phyloP scores from a whole-genome alignment of 2,797 vertebrate genomes.

The Peromyscus attwateri region DNA sequence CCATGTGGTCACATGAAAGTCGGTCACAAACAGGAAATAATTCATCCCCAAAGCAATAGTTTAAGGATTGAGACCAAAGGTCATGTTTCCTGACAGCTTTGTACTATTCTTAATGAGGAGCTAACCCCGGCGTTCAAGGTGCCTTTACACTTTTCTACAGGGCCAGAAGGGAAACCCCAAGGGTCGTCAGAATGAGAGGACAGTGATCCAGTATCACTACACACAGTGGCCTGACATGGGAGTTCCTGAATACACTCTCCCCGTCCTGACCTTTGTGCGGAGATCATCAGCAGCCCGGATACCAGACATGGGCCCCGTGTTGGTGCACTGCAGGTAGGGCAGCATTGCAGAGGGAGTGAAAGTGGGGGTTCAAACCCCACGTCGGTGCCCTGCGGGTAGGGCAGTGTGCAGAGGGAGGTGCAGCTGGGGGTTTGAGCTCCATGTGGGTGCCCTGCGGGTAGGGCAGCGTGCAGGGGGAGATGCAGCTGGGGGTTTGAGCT shows the following conservation, averaged over 20 bases:
- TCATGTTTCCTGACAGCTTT: neutral
- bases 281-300: slow-evolving; percentile 94
- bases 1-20: neutral
- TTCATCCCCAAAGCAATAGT: neutral
- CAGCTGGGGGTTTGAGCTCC: too few species aligned
- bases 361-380: neutral
- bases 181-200: slow-evolving; percentile 95
- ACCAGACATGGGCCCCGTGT: slow-evolving; percentile 94
- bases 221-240: slow-evolving; percentile 99
- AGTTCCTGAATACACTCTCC: slow-evolving; percentile 97
- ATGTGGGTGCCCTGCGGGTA: too few species aligned
- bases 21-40: neutral
- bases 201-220: slow-evolving; percentile 97
- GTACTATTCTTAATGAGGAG: neutral
- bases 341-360: too few species aligned
- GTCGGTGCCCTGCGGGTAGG: too few species aligned
- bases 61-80: neutral
- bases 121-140: neutral
- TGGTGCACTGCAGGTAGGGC: slow-evolving; percentile 99
- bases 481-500: too few species aligned
- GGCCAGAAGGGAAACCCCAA: slow-evolving; percentile 95
- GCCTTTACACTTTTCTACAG: slow-evolving; percentile 79
- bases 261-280: slow-evolving; percentile 97
- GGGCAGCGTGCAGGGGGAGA: too few species aligned
- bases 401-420: neutral